Percentiles rank a stretch among this genome's conserved stretches.
Evolutionary conservation across 2,888 invertebrate genomes (phyloP).

Genomic region (Octonoba sinensis): DNA sequence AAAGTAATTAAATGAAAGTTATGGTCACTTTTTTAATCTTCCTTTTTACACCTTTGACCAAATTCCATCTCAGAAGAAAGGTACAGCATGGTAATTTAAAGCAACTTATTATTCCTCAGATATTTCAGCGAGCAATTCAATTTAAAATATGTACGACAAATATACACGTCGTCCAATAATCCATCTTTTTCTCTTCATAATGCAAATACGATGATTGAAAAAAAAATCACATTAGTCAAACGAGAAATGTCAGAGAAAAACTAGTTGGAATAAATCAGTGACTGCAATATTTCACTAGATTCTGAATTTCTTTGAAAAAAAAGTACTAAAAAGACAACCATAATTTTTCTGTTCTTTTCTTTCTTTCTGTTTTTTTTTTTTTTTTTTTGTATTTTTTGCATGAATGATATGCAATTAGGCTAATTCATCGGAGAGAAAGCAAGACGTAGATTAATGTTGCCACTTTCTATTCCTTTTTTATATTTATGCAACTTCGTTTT

Average conservation of each 20-base stretch:
- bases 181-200: background rate
- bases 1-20: no score
- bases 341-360: background rate
- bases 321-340: background rate
- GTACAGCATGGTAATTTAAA: no score
- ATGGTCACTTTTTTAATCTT: no score
- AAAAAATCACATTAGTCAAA: background rate
- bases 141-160: no score
- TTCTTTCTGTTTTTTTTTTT: background rate
- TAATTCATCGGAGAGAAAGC: slow-evolving; percentile 36
- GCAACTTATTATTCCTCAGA: no score
- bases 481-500: no score
- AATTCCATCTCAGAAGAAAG: no score
- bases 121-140: no score
- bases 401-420: slow-evolving; percentile 32
- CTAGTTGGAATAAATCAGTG: slow-evolving; percentile 21
- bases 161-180: background rate
- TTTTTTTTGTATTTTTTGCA: slow-evolving; percentile 3
- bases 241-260: slow-evolving; percentile 5
- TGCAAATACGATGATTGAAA: slow-evolving; percentile 12
- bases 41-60: no score
- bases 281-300: slow-evolving; percentile 18
- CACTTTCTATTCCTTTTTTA: slow-evolving; percentile 13
- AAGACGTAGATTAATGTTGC: slow-evolving; percentile 4
- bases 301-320: background rate